Evolutionary conservation across 35 echinoderm and acorn worm species (phyloP).

Genomic region (Heliocidaris tuberculata): DNA sequence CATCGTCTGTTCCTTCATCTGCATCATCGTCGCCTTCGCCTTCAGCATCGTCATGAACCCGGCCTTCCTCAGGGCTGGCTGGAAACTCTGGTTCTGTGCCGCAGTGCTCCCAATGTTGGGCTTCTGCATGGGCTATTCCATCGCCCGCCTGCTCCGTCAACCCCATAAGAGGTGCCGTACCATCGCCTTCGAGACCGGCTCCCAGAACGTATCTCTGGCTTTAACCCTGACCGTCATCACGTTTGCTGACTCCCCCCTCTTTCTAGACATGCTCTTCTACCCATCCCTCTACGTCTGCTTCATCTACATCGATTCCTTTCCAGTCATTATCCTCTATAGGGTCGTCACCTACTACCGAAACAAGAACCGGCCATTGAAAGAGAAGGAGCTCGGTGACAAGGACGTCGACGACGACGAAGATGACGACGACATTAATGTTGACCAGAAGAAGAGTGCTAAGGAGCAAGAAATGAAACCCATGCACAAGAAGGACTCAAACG

Average conservation of each 20-base stretch:
- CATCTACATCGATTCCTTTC: constrained; percentile 50
- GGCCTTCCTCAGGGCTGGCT: constrained; percentile 60
- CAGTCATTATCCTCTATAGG: constrained; percentile 27
- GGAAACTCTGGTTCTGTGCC: constrained; percentile 77
- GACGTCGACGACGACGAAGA: neutral
- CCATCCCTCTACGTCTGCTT: constrained; percentile 68
- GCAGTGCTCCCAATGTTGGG: constrained; percentile 52
- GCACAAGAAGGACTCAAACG: neutral
- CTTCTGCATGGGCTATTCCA: constrained; percentile 60
- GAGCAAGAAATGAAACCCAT: neutral
- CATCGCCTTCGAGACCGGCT: constrained; percentile 85
- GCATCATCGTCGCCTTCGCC: constrained; percentile 1
- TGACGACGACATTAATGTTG: neutral
- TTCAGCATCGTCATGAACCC: constrained; percentile 52
- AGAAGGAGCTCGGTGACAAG: neutral
- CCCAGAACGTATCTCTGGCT: constrained; percentile 78
- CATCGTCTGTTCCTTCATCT: neutral
- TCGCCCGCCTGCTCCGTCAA: constrained; percentile 70
- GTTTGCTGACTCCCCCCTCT: constrained; percentile 45
- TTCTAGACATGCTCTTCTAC: constrained; percentile 61
- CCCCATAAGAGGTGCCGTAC: constrained; percentile 72
- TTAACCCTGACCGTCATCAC: constrained; percentile 72
- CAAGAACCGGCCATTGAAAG: neutral
- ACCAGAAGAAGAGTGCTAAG: neutral
- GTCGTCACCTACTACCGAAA: neutral